Evolutionary conservation across 2,113 vertebrate genomes (phyloP).

Genomic region (Alexandromys fortis): DNA sequence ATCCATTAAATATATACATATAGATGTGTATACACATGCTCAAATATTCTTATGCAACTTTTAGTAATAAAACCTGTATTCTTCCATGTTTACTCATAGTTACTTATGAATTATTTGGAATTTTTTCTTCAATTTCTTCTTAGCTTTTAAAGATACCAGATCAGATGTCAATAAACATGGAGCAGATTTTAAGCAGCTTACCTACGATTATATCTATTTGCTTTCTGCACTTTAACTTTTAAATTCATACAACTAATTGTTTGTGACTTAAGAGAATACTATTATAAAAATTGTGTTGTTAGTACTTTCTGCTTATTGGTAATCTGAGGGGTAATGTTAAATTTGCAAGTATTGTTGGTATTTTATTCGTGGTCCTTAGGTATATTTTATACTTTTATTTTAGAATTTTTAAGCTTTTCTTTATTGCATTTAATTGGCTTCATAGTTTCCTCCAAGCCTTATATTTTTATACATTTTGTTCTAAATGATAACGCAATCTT

Average conservation of each 20-base stretch:
- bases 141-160: neutral
- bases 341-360: neutral
- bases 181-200: neutral
- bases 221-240: neutral
- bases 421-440: slow-evolving; percentile 20
- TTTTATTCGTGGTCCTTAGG: slow-evolving; percentile 44
- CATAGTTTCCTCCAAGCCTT: slow-evolving; percentile 9
- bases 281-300: neutral
- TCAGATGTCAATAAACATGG: neutral
- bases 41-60: neutral
- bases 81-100: neutral
- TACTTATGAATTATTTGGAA: slow-evolving; percentile 7
- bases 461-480: slow-evolving; percentile 11
- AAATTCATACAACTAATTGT: neutral
- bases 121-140: neutral
- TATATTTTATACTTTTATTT: slow-evolving; percentile 17
- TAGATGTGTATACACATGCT: neutral
- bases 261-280: neutral
- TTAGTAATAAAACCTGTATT: neutral
- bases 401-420: neutral
- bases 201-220: neutral
- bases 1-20: neutral
- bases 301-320: neutral
- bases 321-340: neutral
- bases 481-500: slow-evolving; percentile 4